These are phyloP conservation scores for Andrena chrysosceles DNA, from an alignment of 2,888 invertebrate species.

Conservation along the genomic window DNA sequence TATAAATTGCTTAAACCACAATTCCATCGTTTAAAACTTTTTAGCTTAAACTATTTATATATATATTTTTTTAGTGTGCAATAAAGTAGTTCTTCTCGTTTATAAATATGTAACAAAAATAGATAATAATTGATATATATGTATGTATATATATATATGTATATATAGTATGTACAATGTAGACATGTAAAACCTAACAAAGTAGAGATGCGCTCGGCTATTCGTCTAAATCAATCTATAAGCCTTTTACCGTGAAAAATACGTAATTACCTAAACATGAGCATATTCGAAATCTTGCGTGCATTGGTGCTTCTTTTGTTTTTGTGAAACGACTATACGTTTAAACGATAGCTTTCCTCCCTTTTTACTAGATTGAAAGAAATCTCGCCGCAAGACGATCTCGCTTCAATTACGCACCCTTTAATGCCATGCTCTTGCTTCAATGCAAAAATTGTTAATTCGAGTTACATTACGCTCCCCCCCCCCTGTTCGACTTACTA, in stretches of 20 bases:
- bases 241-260: constrained; percentile 63
- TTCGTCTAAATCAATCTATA: constrained; percentile 61
- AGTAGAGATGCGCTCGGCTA: constrained; percentile 66
- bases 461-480: neutral
- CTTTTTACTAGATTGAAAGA: neutral
- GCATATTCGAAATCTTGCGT: constrained; percentile 60
- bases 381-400: constrained; percentile 7
- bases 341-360: constrained; percentile 9
- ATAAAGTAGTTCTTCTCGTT: constrained; percentile 77
- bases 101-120: constrained; percentile 82
- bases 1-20: constrained; percentile 55
- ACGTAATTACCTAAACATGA: constrained; percentile 64
- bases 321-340: constrained; percentile 24
- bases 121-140: constrained; percentile 77
- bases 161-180: constrained; percentile 80
- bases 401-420: constrained; percentile 17
- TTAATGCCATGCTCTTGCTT: constrained; percentile 17
- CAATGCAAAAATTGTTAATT: constrained; percentile 27
- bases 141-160: constrained; percentile 75
- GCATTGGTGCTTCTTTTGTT: constrained; percentile 46
- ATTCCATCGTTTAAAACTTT: constrained; percentile 56
- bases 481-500: constrained; percentile 34
- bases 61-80: constrained; percentile 60
- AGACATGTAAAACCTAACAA: constrained; percentile 78
- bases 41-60: constrained; percentile 58